Percentiles rank a stretch among this genome's conserved stretches.
These are phyloP conservation scores for Tetragonula clypearis DNA, from an alignment of 1,140 invertebrate genomes.

Conservation along the genomic window DNA sequence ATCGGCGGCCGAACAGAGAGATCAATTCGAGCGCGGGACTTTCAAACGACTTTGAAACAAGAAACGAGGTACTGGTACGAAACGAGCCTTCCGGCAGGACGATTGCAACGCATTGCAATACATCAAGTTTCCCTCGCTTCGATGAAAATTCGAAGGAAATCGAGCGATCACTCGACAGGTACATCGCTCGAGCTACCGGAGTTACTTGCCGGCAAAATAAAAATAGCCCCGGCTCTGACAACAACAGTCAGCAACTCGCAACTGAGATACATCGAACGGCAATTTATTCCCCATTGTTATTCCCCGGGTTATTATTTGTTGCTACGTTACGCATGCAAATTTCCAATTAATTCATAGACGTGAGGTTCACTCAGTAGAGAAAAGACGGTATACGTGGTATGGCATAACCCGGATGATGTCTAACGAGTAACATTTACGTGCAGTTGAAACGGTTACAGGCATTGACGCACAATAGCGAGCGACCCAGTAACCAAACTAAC, in stretches of 20 bases:
- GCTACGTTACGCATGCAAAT: not conserved
- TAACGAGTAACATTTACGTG: conserved; percentile 29
- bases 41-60: not conserved
- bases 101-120: too few species aligned
- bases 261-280: not conserved
- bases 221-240: too few species aligned
- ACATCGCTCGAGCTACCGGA: too few species aligned
- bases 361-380: not conserved
- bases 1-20: conserved; percentile 33
- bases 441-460: conserved; percentile 39
- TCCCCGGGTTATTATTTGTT: too few species aligned
- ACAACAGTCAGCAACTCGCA: too few species aligned
- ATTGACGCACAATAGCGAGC: conserved; percentile 46
- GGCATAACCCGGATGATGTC: not conserved
- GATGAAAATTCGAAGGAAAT: not conserved
- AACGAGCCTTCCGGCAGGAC: too few species aligned
- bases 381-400: not conserved
- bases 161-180: not conserved
- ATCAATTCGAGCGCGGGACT: conserved; percentile 29
- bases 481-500: conserved; percentile 54
- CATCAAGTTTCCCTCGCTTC: too few species aligned
- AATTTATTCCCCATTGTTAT: too few species aligned
- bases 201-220: too few species aligned
- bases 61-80: not conserved
- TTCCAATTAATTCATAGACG: too few species aligned